Evolutionary conservation across 2,797 vertebrate genomes (phyloP).

Genomic region (Cetoscarus ocellatus): DNA sequence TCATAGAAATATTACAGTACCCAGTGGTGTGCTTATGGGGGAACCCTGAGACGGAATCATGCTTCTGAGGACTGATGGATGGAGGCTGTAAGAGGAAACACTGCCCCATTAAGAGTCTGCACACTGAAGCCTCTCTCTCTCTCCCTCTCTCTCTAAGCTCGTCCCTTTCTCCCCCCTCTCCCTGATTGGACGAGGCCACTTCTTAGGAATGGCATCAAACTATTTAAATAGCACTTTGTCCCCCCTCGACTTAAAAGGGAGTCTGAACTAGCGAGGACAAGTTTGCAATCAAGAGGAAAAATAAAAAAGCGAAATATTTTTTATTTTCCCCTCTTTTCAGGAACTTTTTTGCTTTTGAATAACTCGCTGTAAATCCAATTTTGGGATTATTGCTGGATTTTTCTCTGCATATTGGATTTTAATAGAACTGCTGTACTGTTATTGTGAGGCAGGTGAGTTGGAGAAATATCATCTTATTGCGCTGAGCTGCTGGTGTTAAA

Average conservation of each 20-base stretch:
- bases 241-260: conserved; percentile 68
- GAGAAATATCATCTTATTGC: not conserved
- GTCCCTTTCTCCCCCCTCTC: conserved; percentile 83
- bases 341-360: conserved; percentile 21
- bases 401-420: conserved; percentile 52
- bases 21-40: not conserved
- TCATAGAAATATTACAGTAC: not conserved
- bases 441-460: conserved; percentile 72
- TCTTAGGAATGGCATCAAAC: conserved; percentile 90
- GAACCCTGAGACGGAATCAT: conserved; percentile 23
- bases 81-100: conserved; percentile 73
- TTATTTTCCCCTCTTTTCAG: conserved; percentile 2
- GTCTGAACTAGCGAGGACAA: conserved; percentile 57
- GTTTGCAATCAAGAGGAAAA: conserved; percentile 23
- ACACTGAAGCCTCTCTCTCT: conserved; percentile 51
- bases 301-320: not conserved
- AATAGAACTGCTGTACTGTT: conserved; percentile 37
- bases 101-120: conserved; percentile 69
- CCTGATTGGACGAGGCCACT: conserved; percentile 88
- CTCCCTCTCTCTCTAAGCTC: conserved; percentile 73
- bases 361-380: conserved; percentile 17
- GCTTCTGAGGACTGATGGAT: conserved; percentile 57
- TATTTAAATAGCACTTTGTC: conserved; percentile 92
- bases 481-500: too few relatives aligned
- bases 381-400: conserved; percentile 70